Percentiles rank a stretch among this genome's conserved stretches.
Evolutionary conservation across 2,797 vertebrate genomes (phyloP).

Genomic region (Alauda arvensis): DNA sequence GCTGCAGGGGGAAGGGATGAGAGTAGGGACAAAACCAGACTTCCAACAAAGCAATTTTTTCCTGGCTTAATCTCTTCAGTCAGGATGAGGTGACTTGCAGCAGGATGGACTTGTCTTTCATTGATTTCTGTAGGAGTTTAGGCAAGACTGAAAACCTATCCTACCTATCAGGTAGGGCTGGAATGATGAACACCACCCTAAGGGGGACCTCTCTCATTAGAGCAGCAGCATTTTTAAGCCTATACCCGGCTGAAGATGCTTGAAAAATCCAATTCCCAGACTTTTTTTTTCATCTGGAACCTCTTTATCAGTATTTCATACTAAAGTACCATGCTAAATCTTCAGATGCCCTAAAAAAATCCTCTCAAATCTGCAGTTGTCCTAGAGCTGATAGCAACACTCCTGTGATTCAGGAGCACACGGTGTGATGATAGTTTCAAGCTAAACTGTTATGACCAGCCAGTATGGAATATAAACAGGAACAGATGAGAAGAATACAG

Average conservation of each 20-base stretch:
- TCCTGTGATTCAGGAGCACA: neutral
- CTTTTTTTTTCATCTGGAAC: constrained; percentile 29
- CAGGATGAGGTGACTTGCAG: neutral
- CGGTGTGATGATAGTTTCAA: constrained; percentile 2
- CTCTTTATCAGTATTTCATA: constrained; percentile 15
- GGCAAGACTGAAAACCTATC: neutral
- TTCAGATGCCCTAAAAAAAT: neutral
- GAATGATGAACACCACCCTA: neutral
- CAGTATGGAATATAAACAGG: constrained; percentile 49
- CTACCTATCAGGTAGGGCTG: neutral
- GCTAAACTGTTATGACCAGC: constrained; percentile 41
- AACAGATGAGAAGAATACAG: constrained; percentile 54
- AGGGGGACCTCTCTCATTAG: neutral
- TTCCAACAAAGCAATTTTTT: neutral
- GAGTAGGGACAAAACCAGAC: neutral
- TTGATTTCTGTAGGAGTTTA: neutral
- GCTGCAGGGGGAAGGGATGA: fast-evolving
- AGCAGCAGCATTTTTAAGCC: neutral
- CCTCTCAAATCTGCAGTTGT: neutral
- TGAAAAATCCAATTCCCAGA: neutral
- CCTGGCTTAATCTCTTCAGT: neutral
- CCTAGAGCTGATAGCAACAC: constrained; percentile 3
- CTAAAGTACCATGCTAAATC: neutral
- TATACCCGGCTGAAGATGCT: neutral
- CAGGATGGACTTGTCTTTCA: neutral